Conservation (phyloP, 2,113 vertebrate species). For the Gobio gobio region DNA sequence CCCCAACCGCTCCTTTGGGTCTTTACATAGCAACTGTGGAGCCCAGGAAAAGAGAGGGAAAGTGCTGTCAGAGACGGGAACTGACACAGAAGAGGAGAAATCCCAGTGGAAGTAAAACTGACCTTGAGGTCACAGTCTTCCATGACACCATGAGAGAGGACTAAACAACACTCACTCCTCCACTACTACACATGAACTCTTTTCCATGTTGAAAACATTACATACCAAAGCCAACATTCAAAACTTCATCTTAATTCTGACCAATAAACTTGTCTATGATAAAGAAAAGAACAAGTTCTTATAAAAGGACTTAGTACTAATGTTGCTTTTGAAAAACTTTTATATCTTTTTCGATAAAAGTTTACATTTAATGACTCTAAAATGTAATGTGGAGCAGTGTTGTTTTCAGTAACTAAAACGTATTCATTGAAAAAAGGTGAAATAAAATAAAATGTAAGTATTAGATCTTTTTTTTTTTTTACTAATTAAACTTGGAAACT, state of each 20-base stretch:
- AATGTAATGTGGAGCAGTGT: not conserved
- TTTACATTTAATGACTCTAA: not conserved
- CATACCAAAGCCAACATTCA: not conserved
- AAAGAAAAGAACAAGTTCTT: not conserved
- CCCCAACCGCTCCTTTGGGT: constrained; percentile 84
- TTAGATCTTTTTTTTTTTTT: not conserved
- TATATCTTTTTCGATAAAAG: not conserved
- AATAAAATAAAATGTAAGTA: not conserved
- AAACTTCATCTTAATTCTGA: not conserved
- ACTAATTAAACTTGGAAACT: not conserved
- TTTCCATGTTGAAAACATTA: not conserved
- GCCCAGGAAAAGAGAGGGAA: constrained; percentile 1
- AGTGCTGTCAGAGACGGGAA: not conserved
- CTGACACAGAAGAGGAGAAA: constrained; percentile 9
- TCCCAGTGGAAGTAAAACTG: constrained; percentile 20
- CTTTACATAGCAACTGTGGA: constrained; percentile 84
- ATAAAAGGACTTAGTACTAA: no score
- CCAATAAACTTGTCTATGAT: not conserved
- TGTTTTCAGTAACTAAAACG: not conserved
- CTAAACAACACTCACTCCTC: not conserved
- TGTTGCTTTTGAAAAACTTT: no score
- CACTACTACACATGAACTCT: not conserved
- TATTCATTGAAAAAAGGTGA: not conserved
- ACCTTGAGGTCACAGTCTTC: constrained; percentile 26
- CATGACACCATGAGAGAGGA: not conserved